These are phyloP conservation scores for Oryzaephilus surinamensis DNA, from an alignment of 1,140 invertebrate species.

Conservation along the genomic window DNA sequence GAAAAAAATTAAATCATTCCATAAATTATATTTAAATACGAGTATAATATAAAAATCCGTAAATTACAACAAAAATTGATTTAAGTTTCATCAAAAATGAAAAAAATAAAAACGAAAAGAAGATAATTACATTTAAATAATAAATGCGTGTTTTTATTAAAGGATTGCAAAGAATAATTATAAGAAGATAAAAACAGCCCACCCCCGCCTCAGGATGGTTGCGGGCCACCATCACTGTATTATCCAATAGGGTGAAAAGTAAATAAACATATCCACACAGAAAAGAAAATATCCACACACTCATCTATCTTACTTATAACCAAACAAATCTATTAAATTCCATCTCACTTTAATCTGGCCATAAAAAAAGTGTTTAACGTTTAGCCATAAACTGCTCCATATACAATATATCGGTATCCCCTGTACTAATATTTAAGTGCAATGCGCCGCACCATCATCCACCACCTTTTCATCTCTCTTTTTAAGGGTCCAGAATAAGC, in stretches of 20 bases:
- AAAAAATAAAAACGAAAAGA: slow-evolving; percentile 4
- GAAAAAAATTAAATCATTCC: too few relatives aligned
- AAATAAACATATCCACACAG: slow-evolving; percentile 18
- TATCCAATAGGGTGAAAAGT: slow-evolving; percentile 14
- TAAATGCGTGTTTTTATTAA: slow-evolving; percentile 6
- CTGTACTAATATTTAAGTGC: not conserved
- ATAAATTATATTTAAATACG: too few relatives aligned
- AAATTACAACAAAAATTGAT: too few relatives aligned
- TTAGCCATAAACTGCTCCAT: slow-evolving; percentile 36
- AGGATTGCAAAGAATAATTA: slow-evolving; percentile 16
- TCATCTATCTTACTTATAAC: slow-evolving; percentile 27
- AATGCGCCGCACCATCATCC: not conserved
- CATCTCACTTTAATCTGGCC: slow-evolving; percentile 32
- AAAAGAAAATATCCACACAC: slow-evolving; percentile 18
- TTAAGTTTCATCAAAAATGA: too few relatives aligned
- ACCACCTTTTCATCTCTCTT: not conserved
- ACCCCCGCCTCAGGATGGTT: slow-evolving; percentile 4
- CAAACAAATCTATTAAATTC: slow-evolving; percentile 35
- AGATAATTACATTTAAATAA: slow-evolving; percentile 20
- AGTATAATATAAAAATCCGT: too few relatives aligned
- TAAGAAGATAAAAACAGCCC: slow-evolving; percentile 12
- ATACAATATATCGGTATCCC: slow-evolving; percentile 32
- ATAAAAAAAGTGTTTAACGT: slow-evolving; percentile 35
- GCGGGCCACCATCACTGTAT: slow-evolving; percentile 1
- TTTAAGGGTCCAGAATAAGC: too few relatives aligned